Evolutionary conservation across 2,888 invertebrate genomes (phyloP).

Genomic region (Amaurobius ferox): DNA sequence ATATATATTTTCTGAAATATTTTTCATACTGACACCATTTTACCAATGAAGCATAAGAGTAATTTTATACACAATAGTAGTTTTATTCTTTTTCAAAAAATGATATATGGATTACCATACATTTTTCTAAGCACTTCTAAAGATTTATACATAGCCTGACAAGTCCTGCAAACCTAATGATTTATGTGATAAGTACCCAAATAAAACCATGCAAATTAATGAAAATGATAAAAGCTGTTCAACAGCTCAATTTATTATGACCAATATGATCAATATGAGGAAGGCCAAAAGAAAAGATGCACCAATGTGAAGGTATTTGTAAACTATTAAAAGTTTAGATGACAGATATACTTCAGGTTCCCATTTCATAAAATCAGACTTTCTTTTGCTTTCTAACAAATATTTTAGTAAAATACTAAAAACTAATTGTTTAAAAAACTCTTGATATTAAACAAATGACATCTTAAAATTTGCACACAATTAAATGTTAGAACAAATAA

Average conservation of each 20-base stretch:
- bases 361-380: no score
- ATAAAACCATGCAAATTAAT: neutral
- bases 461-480: no score
- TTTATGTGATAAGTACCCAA: conserved; percentile 13
- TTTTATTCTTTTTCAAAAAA: conserved; percentile 44
- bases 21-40: conserved; percentile 39
- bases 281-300: neutral
- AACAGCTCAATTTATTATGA: neutral
- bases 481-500: no score
- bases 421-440: no score
- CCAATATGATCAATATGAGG: conserved; percentile 8
- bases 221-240: neutral
- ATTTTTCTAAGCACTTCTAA: conserved; percentile 41
- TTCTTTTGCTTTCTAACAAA: no score
- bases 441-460: no score
- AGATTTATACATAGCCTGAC: conserved; percentile 56
- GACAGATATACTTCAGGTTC: no score
- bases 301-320: neutral
- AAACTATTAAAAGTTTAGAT: no score
- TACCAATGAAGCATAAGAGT: conserved; percentile 43
- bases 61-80: conserved; percentile 13
- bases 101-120: conserved; percentile 13
- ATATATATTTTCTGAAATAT: conserved; percentile 53
- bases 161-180: conserved; percentile 68
- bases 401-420: no score